These are phyloP conservation scores for Idris sp. DNA, from an alignment of 1,140 invertebrate genomes.

Conservation along the genomic window DNA sequence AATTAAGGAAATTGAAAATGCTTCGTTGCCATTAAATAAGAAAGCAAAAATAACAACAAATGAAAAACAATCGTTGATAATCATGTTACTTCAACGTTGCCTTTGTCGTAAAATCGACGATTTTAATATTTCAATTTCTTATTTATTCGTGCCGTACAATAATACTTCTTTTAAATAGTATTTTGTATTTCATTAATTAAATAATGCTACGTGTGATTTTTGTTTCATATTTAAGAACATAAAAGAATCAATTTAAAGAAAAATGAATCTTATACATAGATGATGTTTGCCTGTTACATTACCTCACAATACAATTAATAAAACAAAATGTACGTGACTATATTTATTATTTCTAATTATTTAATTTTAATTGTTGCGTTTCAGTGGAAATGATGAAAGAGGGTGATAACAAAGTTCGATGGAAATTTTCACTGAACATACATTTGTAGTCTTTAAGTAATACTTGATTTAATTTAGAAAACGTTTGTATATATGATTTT, in stretches of 20 bases:
- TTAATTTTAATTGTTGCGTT: too few species aligned
- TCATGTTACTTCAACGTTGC: conserved; percentile 37
- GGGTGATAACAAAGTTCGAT: too few species aligned
- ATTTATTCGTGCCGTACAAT: conserved; percentile 20
- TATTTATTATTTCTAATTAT: not conserved
- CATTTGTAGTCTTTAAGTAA: not conserved
- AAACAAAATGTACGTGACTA: too few species aligned
- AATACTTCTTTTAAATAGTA: conserved; percentile 9
- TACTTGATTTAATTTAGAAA: not conserved
- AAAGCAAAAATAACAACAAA: too few species aligned
- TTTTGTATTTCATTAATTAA: not conserved
- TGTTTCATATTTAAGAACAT: too few species aligned
- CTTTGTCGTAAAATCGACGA: conserved; percentile 33
- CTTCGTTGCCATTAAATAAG: conserved; percentile 19
- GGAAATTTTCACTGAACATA: too few species aligned
- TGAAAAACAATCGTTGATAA: not conserved
- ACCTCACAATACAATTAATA: too few species aligned
- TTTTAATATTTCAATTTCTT: conserved; percentile 39
- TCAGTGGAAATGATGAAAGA: too few species aligned
- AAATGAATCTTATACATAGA: conserved; percentile 3
- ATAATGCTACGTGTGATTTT: conserved; percentile 1
- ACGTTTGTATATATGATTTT: conserved; percentile 6
- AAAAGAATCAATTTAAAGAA: too few species aligned
- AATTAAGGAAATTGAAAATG: conserved; percentile 25
- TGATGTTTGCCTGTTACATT: conserved; percentile 7